These are phyloP conservation scores for Acanthosepion esculentum DNA, from an alignment of 2,888 invertebrate genomes.

Conservation along the genomic window DNA sequence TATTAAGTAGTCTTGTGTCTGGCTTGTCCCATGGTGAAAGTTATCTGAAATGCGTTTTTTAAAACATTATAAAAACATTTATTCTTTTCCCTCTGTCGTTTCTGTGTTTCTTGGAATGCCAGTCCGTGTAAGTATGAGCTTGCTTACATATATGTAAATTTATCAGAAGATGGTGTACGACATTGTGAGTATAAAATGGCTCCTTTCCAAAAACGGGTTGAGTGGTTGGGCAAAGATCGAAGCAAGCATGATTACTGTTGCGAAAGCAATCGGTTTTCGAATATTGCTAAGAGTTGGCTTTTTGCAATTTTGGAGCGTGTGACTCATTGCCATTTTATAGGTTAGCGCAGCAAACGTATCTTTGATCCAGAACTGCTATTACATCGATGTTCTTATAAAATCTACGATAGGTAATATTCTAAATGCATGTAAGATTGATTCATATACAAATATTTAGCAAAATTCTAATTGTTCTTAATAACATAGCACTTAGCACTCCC, in stretches of 20 bases:
- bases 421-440: too few relatives aligned
- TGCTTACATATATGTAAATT: background rate
- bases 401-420: too few relatives aligned
- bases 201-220: background rate
- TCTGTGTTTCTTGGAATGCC: background rate
- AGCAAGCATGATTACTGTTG: background rate
- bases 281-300: too few relatives aligned
- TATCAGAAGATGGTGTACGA: background rate
- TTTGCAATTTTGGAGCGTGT: too few relatives aligned
- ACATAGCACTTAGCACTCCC: too few relatives aligned
- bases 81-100: background rate
- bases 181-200: background rate
- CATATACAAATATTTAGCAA: too few relatives aligned
- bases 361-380: too few relatives aligned
- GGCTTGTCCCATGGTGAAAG: background rate
- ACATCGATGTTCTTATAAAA: too few relatives aligned
- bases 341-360: too few relatives aligned
- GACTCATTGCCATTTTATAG: too few relatives aligned
- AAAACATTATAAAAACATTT: background rate
- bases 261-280: too few relatives aligned
- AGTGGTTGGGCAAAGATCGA: background rate
- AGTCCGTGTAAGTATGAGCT: background rate
- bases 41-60: background rate
- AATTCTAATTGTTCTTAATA: too few relatives aligned
- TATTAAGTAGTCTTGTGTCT: background rate